Evolutionary conservation across 2,113 vertebrate genomes (phyloP).

Genomic region (Lipophrys pholis): DNA sequence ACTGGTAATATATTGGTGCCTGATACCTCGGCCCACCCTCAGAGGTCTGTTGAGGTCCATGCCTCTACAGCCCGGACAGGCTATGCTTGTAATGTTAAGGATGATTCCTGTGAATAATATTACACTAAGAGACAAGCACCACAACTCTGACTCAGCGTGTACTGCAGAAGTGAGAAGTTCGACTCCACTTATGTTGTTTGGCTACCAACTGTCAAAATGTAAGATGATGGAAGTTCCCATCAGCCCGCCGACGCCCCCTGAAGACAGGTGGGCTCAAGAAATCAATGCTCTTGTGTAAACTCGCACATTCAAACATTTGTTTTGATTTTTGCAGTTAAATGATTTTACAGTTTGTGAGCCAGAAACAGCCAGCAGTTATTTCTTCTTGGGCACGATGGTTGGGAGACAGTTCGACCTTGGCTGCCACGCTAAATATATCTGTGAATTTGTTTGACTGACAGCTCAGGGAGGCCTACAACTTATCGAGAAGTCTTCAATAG

Average conservation of each 20-base stretch:
- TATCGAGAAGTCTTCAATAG: neutral
- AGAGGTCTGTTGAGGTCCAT: no score
- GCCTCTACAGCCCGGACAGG: no score
- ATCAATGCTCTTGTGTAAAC: constrained; percentile 3
- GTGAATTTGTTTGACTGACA: constrained; percentile 13
- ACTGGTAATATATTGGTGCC: no score
- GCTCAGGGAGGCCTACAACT: neutral
- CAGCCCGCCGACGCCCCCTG: neutral
- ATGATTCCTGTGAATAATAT: no score
- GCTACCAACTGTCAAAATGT: constrained; percentile 15
- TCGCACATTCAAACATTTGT: neutral
- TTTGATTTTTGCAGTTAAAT: neutral
- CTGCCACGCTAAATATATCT: neutral
- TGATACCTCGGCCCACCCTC: no score
- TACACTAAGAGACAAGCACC: no score
- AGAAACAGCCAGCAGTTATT: constrained; percentile 14
- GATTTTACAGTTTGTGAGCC: constrained; percentile 11
- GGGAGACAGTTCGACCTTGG: neutral
- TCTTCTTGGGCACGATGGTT: neutral
- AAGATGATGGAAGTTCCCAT: constrained; percentile 16
- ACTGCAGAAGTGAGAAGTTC: neutral
- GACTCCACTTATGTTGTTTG: constrained; percentile 8
- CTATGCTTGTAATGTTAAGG: no score
- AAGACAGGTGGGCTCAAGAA: constrained; percentile 17
- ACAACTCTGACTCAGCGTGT: no score